phyloP scores from a whole-genome alignment of 2,797 vertebrate species.

The Ceyx erithaca region DNA sequence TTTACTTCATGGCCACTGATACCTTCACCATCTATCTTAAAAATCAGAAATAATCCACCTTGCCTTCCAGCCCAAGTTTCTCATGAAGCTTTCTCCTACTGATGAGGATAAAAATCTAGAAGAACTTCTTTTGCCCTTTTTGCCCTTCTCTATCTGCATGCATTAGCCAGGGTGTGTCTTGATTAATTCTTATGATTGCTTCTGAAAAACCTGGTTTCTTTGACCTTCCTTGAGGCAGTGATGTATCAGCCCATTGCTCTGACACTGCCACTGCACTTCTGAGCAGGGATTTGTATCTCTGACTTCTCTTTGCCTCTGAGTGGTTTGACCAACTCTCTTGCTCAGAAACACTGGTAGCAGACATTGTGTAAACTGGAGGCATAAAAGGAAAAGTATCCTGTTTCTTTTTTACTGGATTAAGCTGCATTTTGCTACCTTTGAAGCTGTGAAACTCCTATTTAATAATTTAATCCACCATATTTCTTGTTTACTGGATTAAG shows the following conservation, averaged over 20 bases:
- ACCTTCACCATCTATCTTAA: background rate
- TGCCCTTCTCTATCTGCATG: background rate
- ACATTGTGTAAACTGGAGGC: background rate
- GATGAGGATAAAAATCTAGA: background rate
- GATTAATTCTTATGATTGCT: background rate
- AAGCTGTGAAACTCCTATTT: background rate
- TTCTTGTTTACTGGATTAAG: background rate
- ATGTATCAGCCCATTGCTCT: background rate
- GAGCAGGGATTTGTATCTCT: background rate
- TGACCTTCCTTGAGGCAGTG: background rate
- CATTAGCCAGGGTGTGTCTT: background rate
- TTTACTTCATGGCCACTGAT: background rate
- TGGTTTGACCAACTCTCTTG: background rate
- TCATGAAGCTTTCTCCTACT: background rate
- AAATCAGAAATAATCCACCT: background rate
- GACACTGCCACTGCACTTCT: background rate
- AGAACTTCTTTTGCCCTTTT: background rate
- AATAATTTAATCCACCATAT: no score
- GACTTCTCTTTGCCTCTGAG: background rate
- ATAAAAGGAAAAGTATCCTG: background rate
- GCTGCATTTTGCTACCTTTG: background rate
- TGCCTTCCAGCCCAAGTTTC: background rate
- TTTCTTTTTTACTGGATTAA: slow-evolving; percentile 8
- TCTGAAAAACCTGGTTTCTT: background rate
- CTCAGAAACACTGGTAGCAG: background rate